Conservation (phyloP, 2,888 invertebrate genomes). For the Calameuta pallipes region DNA sequence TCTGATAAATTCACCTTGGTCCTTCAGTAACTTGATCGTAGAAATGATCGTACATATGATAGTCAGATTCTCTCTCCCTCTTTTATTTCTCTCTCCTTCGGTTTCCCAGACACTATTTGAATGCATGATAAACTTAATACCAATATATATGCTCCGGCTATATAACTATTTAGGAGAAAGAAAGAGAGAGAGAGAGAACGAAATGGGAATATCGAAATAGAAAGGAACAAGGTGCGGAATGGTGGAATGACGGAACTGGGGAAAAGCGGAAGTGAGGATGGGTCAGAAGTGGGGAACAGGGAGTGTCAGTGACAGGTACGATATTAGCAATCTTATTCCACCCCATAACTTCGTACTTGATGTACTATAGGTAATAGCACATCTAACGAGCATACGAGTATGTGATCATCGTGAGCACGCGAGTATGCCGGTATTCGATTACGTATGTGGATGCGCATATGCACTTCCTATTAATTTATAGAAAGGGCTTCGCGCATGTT, state of each 20-base stretch:
- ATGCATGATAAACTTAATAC: not conserved
- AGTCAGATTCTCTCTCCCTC: not conserved
- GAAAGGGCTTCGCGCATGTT: not conserved
- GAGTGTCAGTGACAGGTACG: constrained; percentile 43
- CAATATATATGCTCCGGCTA: not conserved
- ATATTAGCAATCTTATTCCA: constrained; percentile 52
- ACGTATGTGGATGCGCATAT: not conserved
- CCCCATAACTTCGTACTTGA: not conserved
- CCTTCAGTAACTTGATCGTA: not conserved
- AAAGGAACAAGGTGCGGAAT: not conserved
- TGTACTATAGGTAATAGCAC: not conserved
- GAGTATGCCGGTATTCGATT: not conserved
- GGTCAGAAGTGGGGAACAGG: not conserved
- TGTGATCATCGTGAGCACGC: not conserved
- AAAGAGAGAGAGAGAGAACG: not conserved
- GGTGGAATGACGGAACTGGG: not conserved
- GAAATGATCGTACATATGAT: not conserved
- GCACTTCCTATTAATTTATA: not conserved
- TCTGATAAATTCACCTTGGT: not conserved
- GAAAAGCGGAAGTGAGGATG: not conserved
- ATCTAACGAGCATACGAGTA: not conserved
- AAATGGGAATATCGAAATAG: not conserved
- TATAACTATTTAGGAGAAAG: not conserved
- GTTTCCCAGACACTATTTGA: not conserved
- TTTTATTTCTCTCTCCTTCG: not conserved